phyloP scores from a whole-genome alignment of 1,140 invertebrate species.

The Steinernema feltiae region DNA sequence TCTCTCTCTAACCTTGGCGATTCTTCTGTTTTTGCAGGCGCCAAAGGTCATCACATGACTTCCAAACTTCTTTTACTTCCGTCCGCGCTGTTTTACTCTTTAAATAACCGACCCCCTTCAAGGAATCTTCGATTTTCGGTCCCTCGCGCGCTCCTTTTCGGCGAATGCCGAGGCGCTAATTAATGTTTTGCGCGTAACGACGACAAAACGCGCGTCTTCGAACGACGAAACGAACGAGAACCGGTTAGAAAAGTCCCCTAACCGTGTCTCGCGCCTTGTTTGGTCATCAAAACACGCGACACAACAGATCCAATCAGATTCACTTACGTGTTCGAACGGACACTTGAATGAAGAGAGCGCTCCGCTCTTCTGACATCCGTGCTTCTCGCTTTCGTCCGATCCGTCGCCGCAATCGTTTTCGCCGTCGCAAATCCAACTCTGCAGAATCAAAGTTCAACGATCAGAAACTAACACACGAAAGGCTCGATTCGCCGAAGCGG shows the following conservation, averaged over 20 bases:
- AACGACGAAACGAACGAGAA: neutral
- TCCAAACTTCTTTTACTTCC: neutral
- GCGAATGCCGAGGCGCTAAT: neutral
- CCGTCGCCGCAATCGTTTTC: conserved; percentile 82
- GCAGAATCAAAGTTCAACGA: conserved; percentile 63
- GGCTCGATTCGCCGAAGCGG: no score
- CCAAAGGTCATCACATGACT: neutral
- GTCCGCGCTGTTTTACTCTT: no score
- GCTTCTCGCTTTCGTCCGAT: conserved; percentile 66
- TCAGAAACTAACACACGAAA: neutral
- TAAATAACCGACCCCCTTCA: neutral
- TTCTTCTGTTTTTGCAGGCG: conserved; percentile 34
- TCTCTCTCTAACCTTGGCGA: conserved; percentile 26
- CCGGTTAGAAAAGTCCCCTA: neutral
- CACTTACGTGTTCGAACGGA: conserved; percentile 50
- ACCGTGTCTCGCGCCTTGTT: neutral
- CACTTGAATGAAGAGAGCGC: conserved; percentile 30
- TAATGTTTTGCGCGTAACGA: neutral
- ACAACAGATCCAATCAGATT: neutral
- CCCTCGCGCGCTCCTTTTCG: neutral
- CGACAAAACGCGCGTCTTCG: neutral
- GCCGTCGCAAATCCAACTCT: conserved; percentile 84
- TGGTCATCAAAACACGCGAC: neutral
- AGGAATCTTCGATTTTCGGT: neutral
- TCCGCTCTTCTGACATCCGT: conserved; percentile 67